Conservation (phyloP, 1,140 invertebrate genomes). For the Leptinotarsa lineolata region DNA sequence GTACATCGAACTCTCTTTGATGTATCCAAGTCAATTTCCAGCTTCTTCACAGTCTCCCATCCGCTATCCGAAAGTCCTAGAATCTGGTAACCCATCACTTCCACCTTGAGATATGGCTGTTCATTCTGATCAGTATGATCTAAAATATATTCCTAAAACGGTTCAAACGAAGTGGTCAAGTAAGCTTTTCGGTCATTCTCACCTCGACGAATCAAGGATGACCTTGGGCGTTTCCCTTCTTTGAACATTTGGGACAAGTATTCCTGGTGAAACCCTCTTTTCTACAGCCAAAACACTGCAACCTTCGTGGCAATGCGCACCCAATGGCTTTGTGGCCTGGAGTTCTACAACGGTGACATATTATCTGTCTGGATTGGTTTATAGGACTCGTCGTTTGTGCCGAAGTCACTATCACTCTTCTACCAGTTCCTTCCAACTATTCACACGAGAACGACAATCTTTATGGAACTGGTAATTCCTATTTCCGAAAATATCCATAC, state of each 20-base stretch:
- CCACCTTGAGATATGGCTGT: conserved; percentile 24
- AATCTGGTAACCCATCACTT: conserved; percentile 28
- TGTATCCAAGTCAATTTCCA: not conserved
- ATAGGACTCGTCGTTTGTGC: not conserved
- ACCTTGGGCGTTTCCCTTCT: conserved; percentile 7
- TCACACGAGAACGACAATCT: conserved; percentile 30
- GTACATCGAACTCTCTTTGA: too few relatives aligned
- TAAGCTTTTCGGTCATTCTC: not conserved
- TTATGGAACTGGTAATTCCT: conserved; percentile 35
- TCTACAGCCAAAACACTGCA: conserved; percentile 10
- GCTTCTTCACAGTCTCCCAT: conserved; percentile 7
- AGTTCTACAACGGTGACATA: not conserved
- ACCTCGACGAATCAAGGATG: conserved; percentile 15
- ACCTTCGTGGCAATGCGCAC: not conserved
- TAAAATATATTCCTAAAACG: conserved; percentile 20
- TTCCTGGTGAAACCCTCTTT: conserved; percentile 13
- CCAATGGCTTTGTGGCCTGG: conserved; percentile 15
- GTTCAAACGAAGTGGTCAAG: not conserved
- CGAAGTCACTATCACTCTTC: conserved; percentile 20
- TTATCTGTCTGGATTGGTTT: conserved; percentile 1
- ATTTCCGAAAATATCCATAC: conserved; percentile 30
- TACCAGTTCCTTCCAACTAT: conserved; percentile 33
- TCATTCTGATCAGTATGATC: conserved; percentile 23
- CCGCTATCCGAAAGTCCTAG: conserved; percentile 23
- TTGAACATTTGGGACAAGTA: conserved; percentile 9